Conservation (phyloP, 2,888 invertebrate genomes). For the Megalurothrips usitatus region DNA sequence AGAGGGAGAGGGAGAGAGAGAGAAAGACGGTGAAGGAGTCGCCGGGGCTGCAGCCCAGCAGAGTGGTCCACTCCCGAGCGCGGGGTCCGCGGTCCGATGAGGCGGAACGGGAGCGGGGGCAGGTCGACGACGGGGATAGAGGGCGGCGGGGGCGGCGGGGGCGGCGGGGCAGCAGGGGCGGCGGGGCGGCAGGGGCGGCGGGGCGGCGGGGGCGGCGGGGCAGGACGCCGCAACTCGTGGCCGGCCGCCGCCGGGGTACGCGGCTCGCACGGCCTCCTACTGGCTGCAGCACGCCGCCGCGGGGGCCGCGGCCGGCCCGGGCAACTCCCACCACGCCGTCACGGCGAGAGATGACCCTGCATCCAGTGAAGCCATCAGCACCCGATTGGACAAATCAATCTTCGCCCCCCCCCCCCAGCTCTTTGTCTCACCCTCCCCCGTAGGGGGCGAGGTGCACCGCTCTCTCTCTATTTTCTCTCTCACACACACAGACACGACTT, state of each 20-base stretch:
- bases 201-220: no score
- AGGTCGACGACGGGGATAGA: no score
- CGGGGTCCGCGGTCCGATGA: not conserved
- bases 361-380: conserved; percentile 5
- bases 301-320: no score
- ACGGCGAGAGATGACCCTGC: not conserved
- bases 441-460: no score
- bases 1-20: conserved; percentile 1
- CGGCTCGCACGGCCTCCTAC: no score
- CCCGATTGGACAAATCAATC: conserved; percentile 26
- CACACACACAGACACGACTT: not conserved
- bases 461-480: not conserved
- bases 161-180: no score
- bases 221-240: no score
- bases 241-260: no score
- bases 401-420: not conserved
- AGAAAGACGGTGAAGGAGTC: not conserved
- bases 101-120: conserved; percentile 14
- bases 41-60: not conserved
- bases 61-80: not conserved
- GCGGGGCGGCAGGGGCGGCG: no score
- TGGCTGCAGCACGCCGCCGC: no score
- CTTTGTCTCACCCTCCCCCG: not conserved
- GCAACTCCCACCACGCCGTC: not conserved
- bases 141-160: no score